Conservation (phyloP, 2,797 vertebrate species). For the Gephyroberyx darwinii region DNA sequence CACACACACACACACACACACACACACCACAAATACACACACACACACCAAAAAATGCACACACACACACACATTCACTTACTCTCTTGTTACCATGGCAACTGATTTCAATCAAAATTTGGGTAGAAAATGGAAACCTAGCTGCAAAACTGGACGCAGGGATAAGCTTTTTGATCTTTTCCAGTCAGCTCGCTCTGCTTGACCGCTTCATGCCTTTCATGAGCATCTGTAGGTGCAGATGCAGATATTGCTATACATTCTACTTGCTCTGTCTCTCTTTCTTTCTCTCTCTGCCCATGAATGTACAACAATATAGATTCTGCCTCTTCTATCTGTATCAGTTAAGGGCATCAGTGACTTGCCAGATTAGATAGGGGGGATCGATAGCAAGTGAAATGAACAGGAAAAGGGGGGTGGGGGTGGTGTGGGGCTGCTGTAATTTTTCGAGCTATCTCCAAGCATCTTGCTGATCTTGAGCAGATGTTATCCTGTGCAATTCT, state of each 20-base stretch:
- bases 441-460: slow-evolving; percentile 58
- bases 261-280: neutral
- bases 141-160: slow-evolving; percentile 38
- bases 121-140: slow-evolving; percentile 32
- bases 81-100: slow-evolving; percentile 61
- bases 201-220: slow-evolving; percentile 45
- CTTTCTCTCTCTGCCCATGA: slow-evolving; percentile 32
- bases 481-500: slow-evolving; percentile 69
- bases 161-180: slow-evolving; percentile 61
- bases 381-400: slow-evolving; percentile 75
- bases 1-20: slow-evolving; percentile 12
- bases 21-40: neutral
- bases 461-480: slow-evolving; percentile 59
- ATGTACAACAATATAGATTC: slow-evolving; percentile 64
- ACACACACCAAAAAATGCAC: neutral
- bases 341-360: slow-evolving; percentile 75
- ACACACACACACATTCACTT: slow-evolving; percentile 24
- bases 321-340: slow-evolving; percentile 57
- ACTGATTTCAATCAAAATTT: slow-evolving; percentile 68
- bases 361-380: slow-evolving; percentile 74
- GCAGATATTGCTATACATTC: slow-evolving; percentile 20
- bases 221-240: slow-evolving; percentile 19
- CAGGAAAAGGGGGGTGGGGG: slow-evolving; percentile 14
- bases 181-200: slow-evolving; percentile 23
- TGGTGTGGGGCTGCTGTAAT: slow-evolving; percentile 40